Evolutionary conservation across 2,888 invertebrate genomes (phyloP).

Genomic region (Pediacus dermestoides): DNA sequence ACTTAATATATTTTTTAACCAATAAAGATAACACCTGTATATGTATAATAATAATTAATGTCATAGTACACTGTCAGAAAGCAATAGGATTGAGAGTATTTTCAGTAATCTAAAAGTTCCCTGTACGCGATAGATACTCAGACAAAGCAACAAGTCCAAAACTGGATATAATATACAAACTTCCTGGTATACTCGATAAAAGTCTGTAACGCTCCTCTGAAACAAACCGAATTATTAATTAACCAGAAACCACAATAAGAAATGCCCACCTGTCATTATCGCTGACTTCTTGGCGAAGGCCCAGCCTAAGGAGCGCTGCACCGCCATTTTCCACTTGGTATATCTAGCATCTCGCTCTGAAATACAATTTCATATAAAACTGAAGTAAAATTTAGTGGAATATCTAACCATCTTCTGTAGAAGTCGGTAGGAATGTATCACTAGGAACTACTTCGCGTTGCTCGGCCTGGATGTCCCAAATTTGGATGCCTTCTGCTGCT

Average conservation of each 20-base stretch:
- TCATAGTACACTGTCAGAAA: too few species aligned
- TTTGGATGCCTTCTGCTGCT: conserved; percentile 60
- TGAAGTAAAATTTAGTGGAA: neutral
- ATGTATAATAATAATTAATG: too few species aligned
- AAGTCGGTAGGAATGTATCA: conserved; percentile 79
- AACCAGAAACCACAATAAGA: neutral
- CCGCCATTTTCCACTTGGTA: conserved; percentile 93
- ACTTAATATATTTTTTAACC: too few species aligned
- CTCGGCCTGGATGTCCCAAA: conserved; percentile 64
- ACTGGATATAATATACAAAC: conserved; percentile 69
- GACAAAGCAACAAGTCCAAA: conserved; percentile 64
- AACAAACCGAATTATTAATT: conserved; percentile 46
- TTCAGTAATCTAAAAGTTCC: too few species aligned
- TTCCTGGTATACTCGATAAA: conserved; percentile 74
- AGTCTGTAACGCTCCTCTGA: conserved; percentile 75
- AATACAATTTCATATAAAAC: conserved; percentile 27
- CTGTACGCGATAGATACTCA: conserved; percentile 34
- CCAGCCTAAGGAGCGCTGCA: conserved; percentile 89
- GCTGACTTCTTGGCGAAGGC: conserved; percentile 69
- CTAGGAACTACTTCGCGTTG: conserved; percentile 59
- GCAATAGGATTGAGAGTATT: too few species aligned
- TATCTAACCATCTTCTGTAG: conserved; percentile 66
- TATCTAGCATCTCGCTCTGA: conserved; percentile 73
- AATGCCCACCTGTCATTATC: conserved; percentile 65
- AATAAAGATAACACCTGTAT: too few species aligned